These are phyloP conservation scores for Emys orbicularis DNA, from an alignment of 2,797 vertebrate genomes.

Conservation along the genomic window DNA sequence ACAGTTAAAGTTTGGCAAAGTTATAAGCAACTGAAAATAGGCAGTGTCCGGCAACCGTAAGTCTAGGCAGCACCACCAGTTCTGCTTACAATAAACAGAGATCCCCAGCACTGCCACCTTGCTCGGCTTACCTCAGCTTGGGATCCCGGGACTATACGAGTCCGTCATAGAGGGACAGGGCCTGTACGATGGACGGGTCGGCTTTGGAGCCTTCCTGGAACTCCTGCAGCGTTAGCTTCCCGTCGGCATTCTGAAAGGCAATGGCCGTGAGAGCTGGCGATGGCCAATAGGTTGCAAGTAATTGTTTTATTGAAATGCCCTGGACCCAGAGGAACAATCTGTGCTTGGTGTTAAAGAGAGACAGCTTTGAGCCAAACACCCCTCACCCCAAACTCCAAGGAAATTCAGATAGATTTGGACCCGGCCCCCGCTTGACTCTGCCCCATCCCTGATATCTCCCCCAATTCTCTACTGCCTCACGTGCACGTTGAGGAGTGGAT, in stretches of 20 bases:
- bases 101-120: not conserved
- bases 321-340: not conserved
- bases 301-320: not conserved
- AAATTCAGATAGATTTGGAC: not conserved
- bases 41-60: not conserved
- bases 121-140: slow-evolving; percentile 75
- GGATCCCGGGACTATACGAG: slow-evolving; percentile 86
- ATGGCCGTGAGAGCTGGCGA: too few species aligned
- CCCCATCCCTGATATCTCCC: not conserved
- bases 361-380: not conserved
- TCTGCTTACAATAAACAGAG: not conserved
- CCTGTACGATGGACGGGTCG: slow-evolving; percentile 98
- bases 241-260: slow-evolving; percentile 91
- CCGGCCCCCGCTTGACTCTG: not conserved
- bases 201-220: slow-evolving; percentile 99
- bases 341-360: not conserved
- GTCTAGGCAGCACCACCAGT: not conserved
- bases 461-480: not conserved
- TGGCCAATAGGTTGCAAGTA: not conserved
- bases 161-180: slow-evolving; percentile 94
- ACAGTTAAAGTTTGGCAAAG: not conserved
- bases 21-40: not conserved
- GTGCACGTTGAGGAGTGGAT: not conserved
- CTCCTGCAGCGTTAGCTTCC: slow-evolving; percentile 98
- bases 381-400: not conserved